Evolutionary conservation across 2,888 invertebrate genomes (phyloP).

Genomic region (Heliconius cydno): DNA sequence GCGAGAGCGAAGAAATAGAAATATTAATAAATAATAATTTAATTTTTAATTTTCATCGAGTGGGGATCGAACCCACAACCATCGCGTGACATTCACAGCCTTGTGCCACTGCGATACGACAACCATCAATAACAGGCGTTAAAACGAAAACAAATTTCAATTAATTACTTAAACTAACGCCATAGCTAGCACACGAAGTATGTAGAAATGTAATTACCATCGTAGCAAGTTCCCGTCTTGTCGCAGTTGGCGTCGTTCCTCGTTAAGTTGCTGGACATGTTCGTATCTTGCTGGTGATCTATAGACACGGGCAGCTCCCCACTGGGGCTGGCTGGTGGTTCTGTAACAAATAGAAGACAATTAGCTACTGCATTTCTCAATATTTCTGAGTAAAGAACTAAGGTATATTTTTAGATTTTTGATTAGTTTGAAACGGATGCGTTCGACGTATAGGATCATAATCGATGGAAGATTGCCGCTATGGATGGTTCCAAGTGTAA

Average conservation of each 20-base stretch:
- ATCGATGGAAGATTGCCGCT: conserved; percentile 72
- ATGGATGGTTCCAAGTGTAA: conserved; percentile 62
- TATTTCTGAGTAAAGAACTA: conserved; percentile 3
- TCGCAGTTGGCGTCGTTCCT: conserved; percentile 94
- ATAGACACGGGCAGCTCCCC: conserved; percentile 88
- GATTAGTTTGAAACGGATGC: conserved; percentile 56
- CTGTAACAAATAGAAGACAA: conserved; percentile 65
- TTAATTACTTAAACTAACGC: background rate
- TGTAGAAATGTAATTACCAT: conserved; percentile 85
- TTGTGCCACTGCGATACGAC: too few relatives aligned
- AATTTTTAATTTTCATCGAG: too few relatives aligned
- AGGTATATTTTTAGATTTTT: conserved; percentile 37
- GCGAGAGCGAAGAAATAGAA: too few relatives aligned
- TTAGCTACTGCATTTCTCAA: conserved; percentile 31
- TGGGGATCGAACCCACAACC: too few relatives aligned
- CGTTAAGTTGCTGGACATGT: conserved; percentile 87
- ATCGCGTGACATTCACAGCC: too few relatives aligned
- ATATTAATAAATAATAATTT: too few relatives aligned
- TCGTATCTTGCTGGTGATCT: conserved; percentile 90
- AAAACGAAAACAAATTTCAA: background rate
- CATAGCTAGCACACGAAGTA: background rate
- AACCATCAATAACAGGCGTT: conserved; percentile 6
- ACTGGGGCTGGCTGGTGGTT: conserved; percentile 74
- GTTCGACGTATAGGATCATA: conserved; percentile 64
- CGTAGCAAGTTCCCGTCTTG: conserved; percentile 97